A percentile compares a stretch with the other conserved stretches of the same genome.
These are phyloP conservation scores for Drosophila neotestacea DNA, from an alignment of 2,888 invertebrate genomes.

Conservation along the genomic window DNA sequence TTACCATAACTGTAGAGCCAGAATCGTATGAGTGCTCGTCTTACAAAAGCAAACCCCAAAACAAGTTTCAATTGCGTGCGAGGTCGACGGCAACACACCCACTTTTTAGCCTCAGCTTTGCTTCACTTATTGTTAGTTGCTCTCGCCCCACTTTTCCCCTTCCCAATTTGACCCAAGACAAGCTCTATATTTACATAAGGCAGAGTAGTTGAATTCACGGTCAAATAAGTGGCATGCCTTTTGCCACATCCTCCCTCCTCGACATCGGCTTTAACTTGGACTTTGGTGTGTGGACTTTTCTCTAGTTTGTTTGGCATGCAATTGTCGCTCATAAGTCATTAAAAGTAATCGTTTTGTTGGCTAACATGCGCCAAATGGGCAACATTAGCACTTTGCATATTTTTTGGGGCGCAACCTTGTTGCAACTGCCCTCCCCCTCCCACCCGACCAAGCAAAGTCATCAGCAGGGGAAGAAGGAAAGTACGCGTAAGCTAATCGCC, in stretches of 20 bases:
- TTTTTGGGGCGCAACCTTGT: conserved; percentile 65
- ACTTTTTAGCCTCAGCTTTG: conserved; percentile 54
- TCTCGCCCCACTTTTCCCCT: conserved; percentile 5
- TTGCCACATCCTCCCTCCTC: conserved; percentile 7
- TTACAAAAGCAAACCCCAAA: conserved; percentile 17
- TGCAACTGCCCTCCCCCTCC: conserved; percentile 21
- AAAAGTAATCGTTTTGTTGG: conserved; percentile 79
- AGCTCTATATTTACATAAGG: conserved; percentile 42
- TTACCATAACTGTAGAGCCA: conserved; percentile 22
- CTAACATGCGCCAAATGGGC: conserved; percentile 73
- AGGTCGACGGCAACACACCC: conserved; percentile 59
- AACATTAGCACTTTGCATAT: conserved; percentile 71
- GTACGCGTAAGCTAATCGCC: conserved; percentile 47
- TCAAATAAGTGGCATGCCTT: conserved; percentile 65
- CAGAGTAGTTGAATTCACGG: conserved; percentile 59
- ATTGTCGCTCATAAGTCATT: conserved; percentile 75
- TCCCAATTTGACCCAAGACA: conserved; percentile 24
- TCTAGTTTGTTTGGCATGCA: conserved; percentile 57
- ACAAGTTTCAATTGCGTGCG: conserved; percentile 68
- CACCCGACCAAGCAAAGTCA: background rate
- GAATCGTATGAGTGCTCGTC: conserved; percentile 16
- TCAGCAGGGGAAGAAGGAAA: background rate
- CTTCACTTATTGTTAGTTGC: conserved; percentile 13
- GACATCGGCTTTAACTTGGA: conserved; percentile 8
- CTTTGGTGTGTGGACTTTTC: conserved; percentile 1